These are phyloP conservation scores for Stegodyphus dumicola DNA, from an alignment of 1,140 invertebrate species.

Conservation along the genomic window DNA sequence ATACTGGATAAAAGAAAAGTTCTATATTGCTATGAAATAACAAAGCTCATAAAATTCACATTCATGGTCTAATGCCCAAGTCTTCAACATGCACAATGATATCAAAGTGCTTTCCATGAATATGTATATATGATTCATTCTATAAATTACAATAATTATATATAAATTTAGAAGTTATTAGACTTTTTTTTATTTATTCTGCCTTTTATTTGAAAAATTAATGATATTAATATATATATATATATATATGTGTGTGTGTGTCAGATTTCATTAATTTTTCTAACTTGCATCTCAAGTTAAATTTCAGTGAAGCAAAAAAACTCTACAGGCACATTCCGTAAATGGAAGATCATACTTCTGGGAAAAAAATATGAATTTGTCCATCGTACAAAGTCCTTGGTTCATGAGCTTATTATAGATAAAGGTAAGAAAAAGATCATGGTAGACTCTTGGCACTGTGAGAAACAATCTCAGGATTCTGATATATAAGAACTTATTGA, in stretches of 20 bases:
- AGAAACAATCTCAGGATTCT: too few relatives aligned
- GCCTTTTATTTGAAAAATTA: too few relatives aligned
- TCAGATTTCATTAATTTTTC: too few relatives aligned
- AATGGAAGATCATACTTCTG: slow-evolving; percentile 22
- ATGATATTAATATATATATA: too few relatives aligned
- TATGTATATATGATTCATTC: too few relatives aligned
- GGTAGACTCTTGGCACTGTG: slow-evolving; percentile 25
- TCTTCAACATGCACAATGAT: slow-evolving; percentile 41
- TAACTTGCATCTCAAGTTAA: not conserved
- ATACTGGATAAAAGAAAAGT: not conserved
- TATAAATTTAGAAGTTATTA: too few relatives aligned
- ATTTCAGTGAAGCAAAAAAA: not conserved
- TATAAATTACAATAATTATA: too few relatives aligned
- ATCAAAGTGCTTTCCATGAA: not conserved
- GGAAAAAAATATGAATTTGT: slow-evolving; percentile 47
- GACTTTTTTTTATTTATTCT: too few relatives aligned
- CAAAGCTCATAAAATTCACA: not conserved
- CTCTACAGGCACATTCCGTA: slow-evolving; percentile 11
- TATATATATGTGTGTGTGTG: too few relatives aligned
- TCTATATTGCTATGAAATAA: not conserved
- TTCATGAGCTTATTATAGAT: slow-evolving; percentile 14
- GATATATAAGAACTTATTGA: too few relatives aligned
- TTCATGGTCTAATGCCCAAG: slow-evolving; percentile 53
- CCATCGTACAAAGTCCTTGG: slow-evolving; percentile 15
- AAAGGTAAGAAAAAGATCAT: not conserved